Evolutionary conservation across 2,888 invertebrate genomes (phyloP), one percentile per base, ranked within the genome.

Genomic region (Dione vanillae): DNA sequence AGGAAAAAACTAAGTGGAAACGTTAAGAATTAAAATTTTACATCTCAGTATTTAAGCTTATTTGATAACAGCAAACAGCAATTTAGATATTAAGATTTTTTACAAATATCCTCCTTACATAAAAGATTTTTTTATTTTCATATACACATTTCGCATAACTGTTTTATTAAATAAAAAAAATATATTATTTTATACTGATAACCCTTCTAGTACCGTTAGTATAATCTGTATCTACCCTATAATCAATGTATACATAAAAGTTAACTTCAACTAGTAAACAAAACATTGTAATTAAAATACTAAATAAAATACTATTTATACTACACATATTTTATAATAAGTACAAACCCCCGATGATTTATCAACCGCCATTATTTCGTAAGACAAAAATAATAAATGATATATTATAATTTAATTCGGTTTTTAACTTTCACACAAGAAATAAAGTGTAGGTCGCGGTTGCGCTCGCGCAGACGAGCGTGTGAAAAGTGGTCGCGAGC

Each of bases 291-390:
- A 59, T 45, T 11, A 45, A n/a, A 20, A 45, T n/a, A 14, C 1
- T 27, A 43, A 12, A 27, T 27, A 43, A 19, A 43, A 12, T 19
- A 37, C 20, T 35, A 35, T 47, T n/a, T n/a, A 35, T 35, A 61
- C 16, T 12, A 61, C 5, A 45, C 8, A 43, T 45, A n/a, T 27
- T 27, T 27, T 27, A 27, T 27, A 27, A 3, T 59, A 56, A 61
- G 76, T 83, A 87, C 86, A 66, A 77, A 87, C 87, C 87, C 68
- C 80, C 12, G 80, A 51, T 27, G 77, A 66, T 81, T 86, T 87
- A 62, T 74, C 76, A 76, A 61, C 61, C 27, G 85, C 83, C 84
- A 85, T 83, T 68, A 75, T 79, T 75, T 71, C 69, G 71, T 67
- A n/a, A 45, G 27, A 35, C 20, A 6, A 12, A 40, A 41, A 65